Evolutionary conservation across 2,888 invertebrate genomes (phyloP), one percentile per base, ranked within the genome.

Genomic region (Phyllotreta cruciferae): DNA sequence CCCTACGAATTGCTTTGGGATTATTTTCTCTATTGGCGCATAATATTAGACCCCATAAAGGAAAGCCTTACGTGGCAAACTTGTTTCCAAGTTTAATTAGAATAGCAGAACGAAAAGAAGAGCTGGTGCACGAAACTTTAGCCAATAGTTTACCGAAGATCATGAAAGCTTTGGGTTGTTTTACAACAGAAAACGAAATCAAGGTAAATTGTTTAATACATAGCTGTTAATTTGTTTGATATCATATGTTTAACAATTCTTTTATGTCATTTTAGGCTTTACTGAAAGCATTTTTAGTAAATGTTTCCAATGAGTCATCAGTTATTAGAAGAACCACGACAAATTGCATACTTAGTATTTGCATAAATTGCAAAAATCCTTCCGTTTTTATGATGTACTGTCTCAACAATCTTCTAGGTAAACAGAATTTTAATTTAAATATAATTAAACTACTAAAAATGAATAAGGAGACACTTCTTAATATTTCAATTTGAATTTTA

Each of bases 321-420:
- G 90, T 90, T 1, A 88, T 93, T 64, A 85, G 96, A 63, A 86
- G 98, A 68, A 90, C 93, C 24, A 90, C 93, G 36, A 89, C 94
- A 0, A 87, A 86, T 56, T 92, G 93, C 80, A 88, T 96, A 62
- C 87, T 93, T 41, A 87, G 89, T 63, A 85, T 95, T 60, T 93
- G 94, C 80, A 85, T 90, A 64, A 87, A 93, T 81, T 89, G 90
- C 66, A 85, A 91, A 57, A 93, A 92, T 78, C 86, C 88, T 1
- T 80, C 82, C 63, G 81, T 86, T 68, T 91, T 91, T 80, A 80
- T 89, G 66, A 83, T 85, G 1, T 86, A 90, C 75, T 84, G 91
- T n/a, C 83, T 92, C 14, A 85, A 86, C 63, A 82, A 85, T 69
- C 79, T 90, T 49, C 78, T 89, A 74, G 89, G 86, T 86, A 77